Percentiles rank a stretch among this genome's conserved stretches.
These are phyloP conservation scores for Marmota flaviventris DNA, from an alignment of 2,113 vertebrate species.

Conservation along the genomic window DNA sequence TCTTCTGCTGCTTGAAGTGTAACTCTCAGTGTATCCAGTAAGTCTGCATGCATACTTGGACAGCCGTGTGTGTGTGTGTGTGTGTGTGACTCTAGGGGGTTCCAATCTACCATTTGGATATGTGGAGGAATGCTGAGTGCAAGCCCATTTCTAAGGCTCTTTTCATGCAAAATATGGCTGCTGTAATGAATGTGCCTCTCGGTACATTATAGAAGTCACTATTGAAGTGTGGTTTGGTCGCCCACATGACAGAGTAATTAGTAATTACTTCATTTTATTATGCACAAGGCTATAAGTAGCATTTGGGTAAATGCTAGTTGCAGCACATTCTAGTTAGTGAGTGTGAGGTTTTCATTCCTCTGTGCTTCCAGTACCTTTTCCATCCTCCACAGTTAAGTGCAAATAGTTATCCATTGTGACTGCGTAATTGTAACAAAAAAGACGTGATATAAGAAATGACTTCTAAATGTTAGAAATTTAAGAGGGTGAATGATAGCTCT, in stretches of 20 bases:
- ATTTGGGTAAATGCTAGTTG: not conserved
- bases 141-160: not conserved
- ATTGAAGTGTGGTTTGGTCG: not conserved
- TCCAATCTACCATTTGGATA: not conserved
- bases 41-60: fast-evolving
- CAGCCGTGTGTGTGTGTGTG: too few species aligned
- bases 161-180: not conserved
- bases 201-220: not conserved
- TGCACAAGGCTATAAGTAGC: not conserved
- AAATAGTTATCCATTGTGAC: not conserved
- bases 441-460: conserved; percentile 18
- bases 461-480: conserved; percentile 40
- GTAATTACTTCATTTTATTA: not conserved
- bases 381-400: not conserved
- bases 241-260: not conserved
- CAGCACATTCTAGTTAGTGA: not conserved
- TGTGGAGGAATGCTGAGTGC: not conserved
- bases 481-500: conserved; percentile 19
- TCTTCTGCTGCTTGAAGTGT: not conserved
- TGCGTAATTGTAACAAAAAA: not conserved
- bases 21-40: not conserved
- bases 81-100: not conserved
- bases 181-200: not conserved
- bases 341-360: not conserved
- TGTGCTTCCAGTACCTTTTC: not conserved